phyloP scores from a whole-genome alignment of 2,888 invertebrate species.

The Heliconius cydno region DNA sequence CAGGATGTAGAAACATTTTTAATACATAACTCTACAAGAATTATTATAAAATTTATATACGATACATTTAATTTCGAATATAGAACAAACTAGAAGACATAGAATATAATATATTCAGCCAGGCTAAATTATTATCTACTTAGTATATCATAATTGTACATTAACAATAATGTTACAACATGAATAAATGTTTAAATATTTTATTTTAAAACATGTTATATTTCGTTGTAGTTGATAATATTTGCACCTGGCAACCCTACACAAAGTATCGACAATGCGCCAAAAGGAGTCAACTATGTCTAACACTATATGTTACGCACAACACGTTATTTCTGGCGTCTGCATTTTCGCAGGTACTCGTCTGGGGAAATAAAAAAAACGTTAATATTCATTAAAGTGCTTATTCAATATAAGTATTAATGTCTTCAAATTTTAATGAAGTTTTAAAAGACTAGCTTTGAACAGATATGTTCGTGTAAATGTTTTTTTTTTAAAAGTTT shows the following conservation, averaged over 20 bases:
- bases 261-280: conserved; percentile 68
- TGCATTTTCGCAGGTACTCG: conserved; percentile 62
- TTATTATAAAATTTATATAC: conserved; percentile 11
- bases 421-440: no score
- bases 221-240: conserved; percentile 36
- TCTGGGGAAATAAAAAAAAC: conserved; percentile 55
- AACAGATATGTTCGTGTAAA: no score
- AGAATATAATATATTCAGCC: conserved; percentile 27
- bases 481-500: no score
- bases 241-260: conserved; percentile 39
- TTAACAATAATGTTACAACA: conserved; percentile 7
- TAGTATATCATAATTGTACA: not conserved
- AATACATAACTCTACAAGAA: conserved; percentile 20
- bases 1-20: conserved; percentile 12
- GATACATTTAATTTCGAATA: conserved; percentile 6
- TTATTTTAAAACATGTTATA: conserved; percentile 4
- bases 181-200: conserved; percentile 10
- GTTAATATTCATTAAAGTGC: not conserved
- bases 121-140: conserved; percentile 16
- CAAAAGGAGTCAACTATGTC: conserved; percentile 60
- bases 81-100: conserved; percentile 17
- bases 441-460: no score
- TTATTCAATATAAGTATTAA: no score
- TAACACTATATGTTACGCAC: conserved; percentile 63
- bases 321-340: conserved; percentile 62